phyloP scores from a whole-genome alignment of 2,797 vertebrate species.

The Cheracebus regulus region DNA sequence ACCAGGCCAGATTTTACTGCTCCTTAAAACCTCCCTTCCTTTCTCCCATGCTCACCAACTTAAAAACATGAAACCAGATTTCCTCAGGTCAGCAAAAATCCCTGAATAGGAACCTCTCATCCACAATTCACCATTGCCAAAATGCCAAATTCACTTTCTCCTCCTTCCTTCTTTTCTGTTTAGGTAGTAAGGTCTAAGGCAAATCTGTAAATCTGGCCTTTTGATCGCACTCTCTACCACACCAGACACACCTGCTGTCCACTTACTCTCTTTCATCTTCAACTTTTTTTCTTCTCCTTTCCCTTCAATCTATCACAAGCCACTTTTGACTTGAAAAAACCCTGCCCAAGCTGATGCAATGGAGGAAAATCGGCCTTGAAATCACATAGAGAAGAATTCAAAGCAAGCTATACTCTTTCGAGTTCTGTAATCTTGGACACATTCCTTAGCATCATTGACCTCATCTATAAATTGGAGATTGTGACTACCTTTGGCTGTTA shows the following conservation, averaged over 20 bases:
- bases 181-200: not conserved
- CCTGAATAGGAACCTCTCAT: not conserved
- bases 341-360: not conserved
- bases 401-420: not conserved
- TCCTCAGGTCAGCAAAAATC: not conserved
- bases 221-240: not conserved
- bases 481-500: not conserved
- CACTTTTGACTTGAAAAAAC: not conserved
- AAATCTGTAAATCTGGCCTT: not conserved
- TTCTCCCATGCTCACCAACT: not conserved
- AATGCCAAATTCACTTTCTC: not conserved
- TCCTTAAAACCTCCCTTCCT: not conserved
- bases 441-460: not conserved
- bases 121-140: not conserved
- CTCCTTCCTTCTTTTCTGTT: not conserved
- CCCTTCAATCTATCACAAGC: not conserved
- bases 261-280: not conserved
- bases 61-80: not conserved
- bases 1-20: not conserved
- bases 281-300: not conserved
- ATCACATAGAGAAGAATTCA: not conserved
- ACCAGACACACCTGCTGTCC: not conserved
- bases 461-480: not conserved
- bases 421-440: not conserved
- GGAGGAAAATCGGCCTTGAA: not conserved